Percentiles rank a stretch among this genome's conserved stretches.
Conservation (phyloP, 2,888 invertebrate genomes). For the Thecocarcelia acutangulata region DNA sequence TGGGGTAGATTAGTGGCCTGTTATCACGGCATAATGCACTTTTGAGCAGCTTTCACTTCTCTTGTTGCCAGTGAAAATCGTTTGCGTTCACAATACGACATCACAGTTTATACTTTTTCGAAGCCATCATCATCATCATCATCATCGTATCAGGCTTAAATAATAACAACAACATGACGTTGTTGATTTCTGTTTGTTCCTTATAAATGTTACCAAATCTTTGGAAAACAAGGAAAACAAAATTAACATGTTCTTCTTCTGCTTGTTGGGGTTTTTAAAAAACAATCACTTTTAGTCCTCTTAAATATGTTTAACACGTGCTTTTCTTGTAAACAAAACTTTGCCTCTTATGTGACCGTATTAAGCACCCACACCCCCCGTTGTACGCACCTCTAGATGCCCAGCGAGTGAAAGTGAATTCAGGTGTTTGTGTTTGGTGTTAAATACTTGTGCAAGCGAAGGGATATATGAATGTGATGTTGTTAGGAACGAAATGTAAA, state of each 20-base stretch:
- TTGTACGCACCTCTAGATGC: too few species aligned
- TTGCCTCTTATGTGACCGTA: conserved; percentile 13
- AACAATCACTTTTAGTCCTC: conserved; percentile 53
- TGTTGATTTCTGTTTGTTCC: neutral
- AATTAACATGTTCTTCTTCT: conserved; percentile 40
- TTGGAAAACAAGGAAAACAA: conserved; percentile 1
- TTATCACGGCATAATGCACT: conserved; percentile 72
- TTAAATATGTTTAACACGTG: conserved; percentile 66
- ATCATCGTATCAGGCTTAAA: conserved; percentile 22
- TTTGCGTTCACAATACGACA: conserved; percentile 24
- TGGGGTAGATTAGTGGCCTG: conserved; percentile 73
- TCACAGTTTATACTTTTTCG: conserved; percentile 7
- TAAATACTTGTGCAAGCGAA: too few species aligned
- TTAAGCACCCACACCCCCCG: conserved; percentile 13
- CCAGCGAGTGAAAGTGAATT: neutral
- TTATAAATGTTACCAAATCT: conserved; percentile 55
- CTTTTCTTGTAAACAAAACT: conserved; percentile 61
- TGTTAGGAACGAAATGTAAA: too few species aligned
- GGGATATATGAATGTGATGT: too few species aligned
- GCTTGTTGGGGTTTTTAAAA: conserved; percentile 21
- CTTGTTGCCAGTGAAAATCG: conserved; percentile 48
- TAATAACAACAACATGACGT: neutral
- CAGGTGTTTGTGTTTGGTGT: neutral
- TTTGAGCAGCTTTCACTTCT: conserved; percentile 46
- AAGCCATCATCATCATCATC: conserved; percentile 4